Evolutionary conservation across 2,797 vertebrate species (phyloP).

Genomic region (Momotus momota): DNA sequence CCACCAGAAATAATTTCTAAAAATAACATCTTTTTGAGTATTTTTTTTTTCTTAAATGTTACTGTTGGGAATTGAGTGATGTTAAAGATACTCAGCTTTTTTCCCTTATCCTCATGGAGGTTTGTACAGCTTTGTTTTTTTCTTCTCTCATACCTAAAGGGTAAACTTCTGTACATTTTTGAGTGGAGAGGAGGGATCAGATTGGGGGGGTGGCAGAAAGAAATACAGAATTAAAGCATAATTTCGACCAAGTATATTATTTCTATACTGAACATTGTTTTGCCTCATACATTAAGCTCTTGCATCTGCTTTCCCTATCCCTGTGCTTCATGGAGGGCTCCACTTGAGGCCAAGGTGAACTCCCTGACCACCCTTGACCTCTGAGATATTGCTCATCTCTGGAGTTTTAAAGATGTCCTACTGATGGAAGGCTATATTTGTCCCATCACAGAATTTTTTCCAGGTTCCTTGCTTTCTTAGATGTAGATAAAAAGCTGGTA

Average conservation of each 20-base stretch:
- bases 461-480: neutral
- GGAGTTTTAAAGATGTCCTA: neutral
- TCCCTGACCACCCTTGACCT: neutral
- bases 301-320: neutral
- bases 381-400: neutral
- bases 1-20: neutral
- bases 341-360: rapidly evolving
- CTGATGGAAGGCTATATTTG: neutral
- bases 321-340: neutral
- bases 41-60: neutral
- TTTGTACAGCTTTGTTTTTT: neutral
- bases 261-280: neutral
- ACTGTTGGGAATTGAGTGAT: neutral
- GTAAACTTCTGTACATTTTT: neutral
- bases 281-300: neutral
- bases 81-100: neutral
- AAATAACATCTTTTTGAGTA: neutral
- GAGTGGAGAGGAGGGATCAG: neutral
- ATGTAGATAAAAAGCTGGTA: neutral
- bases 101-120: neutral
- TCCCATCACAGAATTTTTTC: rapidly evolving
- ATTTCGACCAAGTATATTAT: neutral
- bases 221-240: neutral
- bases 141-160: neutral
- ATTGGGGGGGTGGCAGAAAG: neutral